Evolutionary conservation across 2,888 invertebrate genomes (phyloP).

Genomic region (Thyatira batis): DNA sequence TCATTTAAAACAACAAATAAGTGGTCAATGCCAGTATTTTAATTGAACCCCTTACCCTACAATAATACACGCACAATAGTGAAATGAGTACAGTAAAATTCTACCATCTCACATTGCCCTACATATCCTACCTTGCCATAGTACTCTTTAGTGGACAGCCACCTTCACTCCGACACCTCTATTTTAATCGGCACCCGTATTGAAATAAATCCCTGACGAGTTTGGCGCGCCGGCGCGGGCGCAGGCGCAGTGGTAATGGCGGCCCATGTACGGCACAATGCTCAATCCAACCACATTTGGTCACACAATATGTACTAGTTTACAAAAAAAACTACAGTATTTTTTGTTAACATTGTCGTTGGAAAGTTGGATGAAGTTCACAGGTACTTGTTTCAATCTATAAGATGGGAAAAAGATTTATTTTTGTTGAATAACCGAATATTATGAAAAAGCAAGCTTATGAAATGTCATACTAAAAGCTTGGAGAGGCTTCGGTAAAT

Average conservation of each 20-base stretch:
- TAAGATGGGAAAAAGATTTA: no score
- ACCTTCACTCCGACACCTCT: neutral
- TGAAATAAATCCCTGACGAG: neutral
- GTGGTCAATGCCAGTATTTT: no score
- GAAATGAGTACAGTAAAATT: no score
- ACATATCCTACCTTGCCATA: neutral
- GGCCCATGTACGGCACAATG: constrained; percentile 2
- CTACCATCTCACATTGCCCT: no score
- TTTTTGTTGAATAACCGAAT: no score
- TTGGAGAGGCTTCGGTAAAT: no score
- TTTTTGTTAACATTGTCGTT: constrained; percentile 1
- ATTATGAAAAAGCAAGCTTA: no score
- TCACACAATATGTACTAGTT: constrained; percentile 1
- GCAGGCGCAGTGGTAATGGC: constrained; percentile 1
- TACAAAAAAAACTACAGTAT: neutral
- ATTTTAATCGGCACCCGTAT: neutral
- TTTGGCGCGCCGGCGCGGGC: neutral
- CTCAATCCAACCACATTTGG: neutral
- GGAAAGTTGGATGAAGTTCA: neutral
- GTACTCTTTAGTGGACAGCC: neutral
- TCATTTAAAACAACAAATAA: no score
- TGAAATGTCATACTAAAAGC: no score
- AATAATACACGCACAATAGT: no score
- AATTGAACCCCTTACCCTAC: no score
- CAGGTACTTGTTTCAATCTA: neutral